Base-by-base conservation (phyloP, 2,113 vertebrate genomes). In the Silurus asotus region DNA sequence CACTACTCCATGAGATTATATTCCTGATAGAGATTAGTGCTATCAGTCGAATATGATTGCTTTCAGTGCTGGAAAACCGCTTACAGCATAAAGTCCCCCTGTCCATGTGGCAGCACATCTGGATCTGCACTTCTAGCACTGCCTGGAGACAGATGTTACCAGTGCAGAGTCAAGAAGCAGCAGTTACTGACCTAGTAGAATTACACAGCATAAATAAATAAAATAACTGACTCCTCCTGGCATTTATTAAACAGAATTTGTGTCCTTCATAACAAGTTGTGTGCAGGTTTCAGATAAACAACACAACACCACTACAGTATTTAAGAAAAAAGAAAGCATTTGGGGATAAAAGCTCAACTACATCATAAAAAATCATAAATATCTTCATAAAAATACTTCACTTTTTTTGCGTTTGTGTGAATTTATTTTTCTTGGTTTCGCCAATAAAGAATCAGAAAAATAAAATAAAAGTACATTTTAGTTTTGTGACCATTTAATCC, bases 21-120 rank as follows among this genome's bases (percentile, higher is more conserved):
- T 23, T n/a, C 72, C 72, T 28, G 58, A 25, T 28, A 19, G 23
- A 80, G 64, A 74, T 87, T 84, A 87, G 82, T 72, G 64, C 53
- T 87, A 62, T 56, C 15, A 84, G 58, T 59, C 51, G n/a, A 88
- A 84, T 25, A 48, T 67, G 51, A 85, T 82, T 79, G 82, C 49
- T 74, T 84, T 88, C 59, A 37, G 20, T 56, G 17, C 49, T 76
- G 65, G 58, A 84, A 80, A 84, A 72, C 15, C 53, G n/a, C 81
- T 87, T 56, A 48, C 25, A 65, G 59, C 51, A 6, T 81, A 64
- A 69, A 49, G 61, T 72, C 53, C 51, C 65, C 10, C 5, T 19
- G 20, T 23, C 37, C 56, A 56, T 23, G 62, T 67, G n/a, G 28
- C 72, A 55, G 83, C 74, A 83, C 53, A 80, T 80, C 86, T 87